Evolutionary conservation across 2,797 vertebrate species (phyloP).

Genomic region (Aselliscus stoliczkanus): DNA sequence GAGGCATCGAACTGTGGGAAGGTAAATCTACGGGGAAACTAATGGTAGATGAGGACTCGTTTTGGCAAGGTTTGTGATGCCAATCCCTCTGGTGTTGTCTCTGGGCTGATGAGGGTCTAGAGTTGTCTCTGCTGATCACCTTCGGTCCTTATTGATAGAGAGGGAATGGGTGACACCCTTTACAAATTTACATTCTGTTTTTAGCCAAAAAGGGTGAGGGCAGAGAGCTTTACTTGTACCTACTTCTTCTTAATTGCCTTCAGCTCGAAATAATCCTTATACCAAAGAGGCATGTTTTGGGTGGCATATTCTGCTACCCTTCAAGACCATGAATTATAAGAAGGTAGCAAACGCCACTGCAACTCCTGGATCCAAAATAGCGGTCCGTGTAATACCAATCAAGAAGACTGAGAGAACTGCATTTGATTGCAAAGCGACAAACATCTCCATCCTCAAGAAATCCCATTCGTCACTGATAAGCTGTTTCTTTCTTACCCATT

Average conservation of each 20-base stretch:
- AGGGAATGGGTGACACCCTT: neutral
- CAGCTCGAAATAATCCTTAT: neutral
- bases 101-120: neutral
- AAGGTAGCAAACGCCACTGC: neutral
- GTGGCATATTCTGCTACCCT: neutral
- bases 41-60: neutral
- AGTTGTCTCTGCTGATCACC: neutral
- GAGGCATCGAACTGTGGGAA: neutral
- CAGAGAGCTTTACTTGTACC: neutral
- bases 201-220: neutral
- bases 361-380: neutral
- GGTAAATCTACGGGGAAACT: neutral
- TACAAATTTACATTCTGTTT: neutral
- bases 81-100: neutral
- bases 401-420: neutral
- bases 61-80: neutral
- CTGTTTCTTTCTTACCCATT: neutral
- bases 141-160: neutral
- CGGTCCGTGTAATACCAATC: conserved; percentile 11
- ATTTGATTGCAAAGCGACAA: conserved; percentile 24
- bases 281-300: neutral
- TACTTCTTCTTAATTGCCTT: neutral
- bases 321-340: neutral
- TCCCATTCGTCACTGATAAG: neutral
- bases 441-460: neutral